Evolutionary conservation across 2,113 vertebrate species (phyloP), one percentile per base, ranked within the genome.

Genomic region (Hemichromis elongatus): DNA sequence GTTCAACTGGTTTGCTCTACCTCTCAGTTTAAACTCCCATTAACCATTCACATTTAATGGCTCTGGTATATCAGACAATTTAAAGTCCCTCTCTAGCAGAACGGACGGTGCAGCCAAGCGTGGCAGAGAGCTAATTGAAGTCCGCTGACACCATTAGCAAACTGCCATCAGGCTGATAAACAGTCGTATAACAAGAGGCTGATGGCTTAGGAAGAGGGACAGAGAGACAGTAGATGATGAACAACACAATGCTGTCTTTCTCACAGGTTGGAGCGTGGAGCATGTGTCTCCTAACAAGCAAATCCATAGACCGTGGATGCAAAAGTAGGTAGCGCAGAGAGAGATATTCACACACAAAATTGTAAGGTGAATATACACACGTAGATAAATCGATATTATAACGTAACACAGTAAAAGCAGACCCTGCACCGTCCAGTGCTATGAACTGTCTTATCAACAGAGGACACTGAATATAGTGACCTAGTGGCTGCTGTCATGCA

Each of bases 91-190:
- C 86, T 91, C 88, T 21, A 37, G 82, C 86, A 80, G 90, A 90
- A 57, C 81, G 88, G 90, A 90, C 57, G 33, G 86, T 42, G 89
- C 88, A 35, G 77, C 81, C 11, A 75, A 90, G 92, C 83, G 54
- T 89, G 86, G 83, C 75, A 3, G 57, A 75, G 79, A 91, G 85
- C 93, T 94, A 94, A 95, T 94, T 92, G 91, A 94, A 93, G 92
- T 91, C 92, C 91, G 7, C 91, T 91, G 94, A 93, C 91, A 92
- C 90, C 91, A 94, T 95, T 95, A 94, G 86, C 84, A 81, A 86
- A 90, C 85, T 87, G 93, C 88, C 91, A 86, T 90, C 86, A 53
- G 89, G 83, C 86, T 87, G 88, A 93, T 90, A 92, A 89, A 87
- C 79, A 82, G 87, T 83, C 70, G 52, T 90, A 80, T 91, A 93